Evolutionary conservation across 2,888 invertebrate species (phyloP), one percentile per base, ranked within the genome.

Genomic region (Stenchaetothrips biformis): DNA sequence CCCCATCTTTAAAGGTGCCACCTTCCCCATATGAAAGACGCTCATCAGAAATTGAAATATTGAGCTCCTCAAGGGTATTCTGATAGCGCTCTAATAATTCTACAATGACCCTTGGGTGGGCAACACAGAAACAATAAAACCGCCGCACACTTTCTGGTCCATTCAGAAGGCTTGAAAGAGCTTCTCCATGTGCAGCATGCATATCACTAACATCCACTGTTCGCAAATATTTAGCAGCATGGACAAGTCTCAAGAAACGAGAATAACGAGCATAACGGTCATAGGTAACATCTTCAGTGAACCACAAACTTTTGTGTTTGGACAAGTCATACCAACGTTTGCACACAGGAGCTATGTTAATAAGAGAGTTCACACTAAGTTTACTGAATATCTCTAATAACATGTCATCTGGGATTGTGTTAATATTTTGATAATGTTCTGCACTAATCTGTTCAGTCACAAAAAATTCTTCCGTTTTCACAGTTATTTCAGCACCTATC

Each of bases 161-260:
- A 74, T 21, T 74, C 25, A 74, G 25, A 21, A 74, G 25, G 1
- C 21, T 74, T 25, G 25, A 74, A 11, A 74, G 25, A 74, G 25
- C 67, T 25, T 74, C 67, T 21, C 67, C 67, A 74, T 74, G 67
- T 74, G 25, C 67, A 21, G 67, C 67, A 74, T 74, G 67, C 25
- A 74, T 74, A 25, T 74, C 67, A 74, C 67, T 74, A 7, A 74
- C 67, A 74, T 74, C 67, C 7, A 74, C 25, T 25, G 67, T 74
- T 21, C 67, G 25, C 7, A 74, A 25, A 74, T 74, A 74, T 11
- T 74, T 74, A 8, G 67, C 67, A 11, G 67, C 67, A 74, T 25
- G 67, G 7, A 74, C 67, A 74, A 25, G 25, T 11, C 67, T 25
- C 9, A 74, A 21, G 25, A 74, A 74, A 21, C 25, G 67, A 37